Conservation (phyloP, 2,797 vertebrate genomes). For the Acridotheres tristis region DNA sequence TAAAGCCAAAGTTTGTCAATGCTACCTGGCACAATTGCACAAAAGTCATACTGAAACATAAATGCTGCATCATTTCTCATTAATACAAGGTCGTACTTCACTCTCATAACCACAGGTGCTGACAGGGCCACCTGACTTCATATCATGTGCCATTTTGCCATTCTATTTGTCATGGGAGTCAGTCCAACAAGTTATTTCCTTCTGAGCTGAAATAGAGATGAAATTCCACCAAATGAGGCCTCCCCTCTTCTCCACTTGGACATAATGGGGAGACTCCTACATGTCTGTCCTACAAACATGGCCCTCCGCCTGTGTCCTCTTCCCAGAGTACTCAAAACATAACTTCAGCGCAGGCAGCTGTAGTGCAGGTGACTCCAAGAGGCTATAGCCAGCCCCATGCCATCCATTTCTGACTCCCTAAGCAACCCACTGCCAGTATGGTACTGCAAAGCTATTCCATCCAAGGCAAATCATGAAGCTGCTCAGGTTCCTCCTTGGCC, state of each 20-base stretch:
- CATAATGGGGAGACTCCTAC: background rate
- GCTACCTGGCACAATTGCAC: background rate
- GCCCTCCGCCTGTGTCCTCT: background rate
- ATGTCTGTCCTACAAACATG: background rate
- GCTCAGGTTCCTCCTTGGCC: background rate
- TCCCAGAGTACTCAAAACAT: background rate
- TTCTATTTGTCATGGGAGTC: background rate
- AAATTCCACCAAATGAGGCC: background rate
- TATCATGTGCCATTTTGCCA: too few species aligned
- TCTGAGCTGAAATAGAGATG: background rate
- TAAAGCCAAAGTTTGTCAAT: background rate
- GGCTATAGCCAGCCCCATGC: background rate
- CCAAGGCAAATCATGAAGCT: background rate
- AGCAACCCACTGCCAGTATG: background rate
- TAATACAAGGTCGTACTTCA: background rate
- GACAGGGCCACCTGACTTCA: background rate
- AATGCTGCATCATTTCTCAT: background rate
- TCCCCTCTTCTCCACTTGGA: background rate
- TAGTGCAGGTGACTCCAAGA: background rate
- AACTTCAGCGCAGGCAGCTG: background rate
- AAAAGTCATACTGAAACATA: background rate
- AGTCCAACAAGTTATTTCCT: background rate
- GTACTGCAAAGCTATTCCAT: background rate
- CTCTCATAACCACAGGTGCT: background rate
- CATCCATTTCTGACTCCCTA: background rate